These are phyloP conservation scores for Chrysomela aeneicollis DNA, from an alignment of 2,888 invertebrate genomes.

Conservation along the genomic window DNA sequence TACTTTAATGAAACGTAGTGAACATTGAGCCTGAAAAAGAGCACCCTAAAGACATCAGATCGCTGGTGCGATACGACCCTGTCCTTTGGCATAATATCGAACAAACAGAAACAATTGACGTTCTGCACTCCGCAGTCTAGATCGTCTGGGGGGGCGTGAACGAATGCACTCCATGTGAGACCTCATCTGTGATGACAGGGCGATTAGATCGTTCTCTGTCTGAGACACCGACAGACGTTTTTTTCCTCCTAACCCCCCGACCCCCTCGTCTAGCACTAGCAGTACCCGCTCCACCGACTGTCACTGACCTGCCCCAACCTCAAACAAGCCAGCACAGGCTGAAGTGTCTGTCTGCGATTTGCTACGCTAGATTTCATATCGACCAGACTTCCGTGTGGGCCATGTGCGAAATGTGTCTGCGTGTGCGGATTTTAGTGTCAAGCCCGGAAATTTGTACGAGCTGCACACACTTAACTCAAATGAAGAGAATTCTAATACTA, in stretches of 20 bases:
- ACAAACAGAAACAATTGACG: constrained; percentile 31
- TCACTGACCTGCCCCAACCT: constrained; percentile 51
- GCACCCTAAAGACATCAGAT: too few relatives aligned
- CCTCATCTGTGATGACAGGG: constrained; percentile 30
- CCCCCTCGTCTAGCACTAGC: constrained; percentile 12
- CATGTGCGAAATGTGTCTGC: too few relatives aligned
- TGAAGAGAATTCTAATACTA: too few relatives aligned
- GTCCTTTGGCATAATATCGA: constrained; percentile 15
- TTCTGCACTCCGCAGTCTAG: constrained; percentile 12
- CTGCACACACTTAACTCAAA: too few relatives aligned
- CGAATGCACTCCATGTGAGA: constrained; percentile 15
- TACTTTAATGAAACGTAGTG: too few relatives aligned
- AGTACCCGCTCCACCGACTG: constrained; percentile 31
- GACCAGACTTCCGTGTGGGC: too few relatives aligned
- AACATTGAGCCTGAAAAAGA: too few relatives aligned
- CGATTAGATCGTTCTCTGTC: constrained; percentile 30
- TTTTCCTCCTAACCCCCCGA: constrained; percentile 23
- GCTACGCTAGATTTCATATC: background rate
- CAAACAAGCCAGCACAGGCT: constrained; percentile 41
- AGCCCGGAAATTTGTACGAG: too few relatives aligned
- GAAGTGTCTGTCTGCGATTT: constrained; percentile 26
- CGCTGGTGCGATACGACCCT: too few relatives aligned
- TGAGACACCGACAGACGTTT: constrained; percentile 20
- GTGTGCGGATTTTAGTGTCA: too few relatives aligned
- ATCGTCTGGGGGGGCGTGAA: constrained; percentile 29